phyloP scores from a whole-genome alignment of 2,113 vertebrate genomes.

The Electrona antarctica region DNA sequence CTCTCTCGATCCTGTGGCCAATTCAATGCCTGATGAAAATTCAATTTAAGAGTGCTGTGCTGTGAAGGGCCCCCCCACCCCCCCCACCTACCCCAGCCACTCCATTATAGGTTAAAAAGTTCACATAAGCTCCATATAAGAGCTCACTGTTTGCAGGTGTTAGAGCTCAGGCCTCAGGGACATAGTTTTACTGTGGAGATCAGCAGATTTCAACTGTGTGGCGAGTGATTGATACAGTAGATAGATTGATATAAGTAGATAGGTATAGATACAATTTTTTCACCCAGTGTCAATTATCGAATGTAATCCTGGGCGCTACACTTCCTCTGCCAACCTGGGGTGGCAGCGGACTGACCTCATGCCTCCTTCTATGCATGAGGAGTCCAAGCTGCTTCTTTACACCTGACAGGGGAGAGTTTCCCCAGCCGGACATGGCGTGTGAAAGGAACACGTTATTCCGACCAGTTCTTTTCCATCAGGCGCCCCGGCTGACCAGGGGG shows the following conservation, averaged over 20 bases:
- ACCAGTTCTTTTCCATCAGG: too few species aligned
- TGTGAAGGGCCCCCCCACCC: conserved; percentile 35
- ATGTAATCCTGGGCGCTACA: too few species aligned
- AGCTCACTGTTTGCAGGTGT: too few species aligned
- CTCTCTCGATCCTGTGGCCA: conserved; percentile 39
- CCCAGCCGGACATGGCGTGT: too few species aligned
- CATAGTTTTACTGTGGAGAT: background rate
- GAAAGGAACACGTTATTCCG: too few species aligned
- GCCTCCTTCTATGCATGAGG: too few species aligned
- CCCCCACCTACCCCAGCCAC: conserved; percentile 10
- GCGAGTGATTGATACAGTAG: background rate
- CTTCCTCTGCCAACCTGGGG: too few species aligned
- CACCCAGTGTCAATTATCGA: too few species aligned
- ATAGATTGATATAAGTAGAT: background rate
- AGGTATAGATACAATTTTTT: background rate
- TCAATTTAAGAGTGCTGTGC: conserved; percentile 41
- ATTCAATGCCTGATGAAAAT: conserved; percentile 50
- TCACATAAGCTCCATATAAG: conserved; percentile 13
- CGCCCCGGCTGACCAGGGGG: too few species aligned
- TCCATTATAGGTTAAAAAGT: conserved; percentile 51
- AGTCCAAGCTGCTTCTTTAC: too few species aligned
- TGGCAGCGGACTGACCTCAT: too few species aligned
- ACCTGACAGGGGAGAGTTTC: too few species aligned
- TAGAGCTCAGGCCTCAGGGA: background rate
- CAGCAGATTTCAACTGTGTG: background rate